Conservation (phyloP, 2,888 invertebrate genomes). For the Unio delphinus region DNA sequence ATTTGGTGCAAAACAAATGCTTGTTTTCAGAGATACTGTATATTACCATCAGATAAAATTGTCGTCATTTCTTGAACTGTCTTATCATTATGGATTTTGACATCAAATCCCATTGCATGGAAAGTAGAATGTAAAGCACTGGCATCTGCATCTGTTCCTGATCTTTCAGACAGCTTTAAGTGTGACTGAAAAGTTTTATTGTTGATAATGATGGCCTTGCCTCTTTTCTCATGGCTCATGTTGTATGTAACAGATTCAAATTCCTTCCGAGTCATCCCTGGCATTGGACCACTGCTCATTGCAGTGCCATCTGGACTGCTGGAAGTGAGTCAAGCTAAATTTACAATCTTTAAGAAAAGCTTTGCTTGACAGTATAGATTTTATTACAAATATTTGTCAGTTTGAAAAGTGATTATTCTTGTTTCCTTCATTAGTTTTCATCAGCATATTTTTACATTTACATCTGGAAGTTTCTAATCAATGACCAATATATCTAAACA, state of each 20-base stretch:
- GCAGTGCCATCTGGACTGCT: too few species aligned
- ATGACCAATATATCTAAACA: too few species aligned
- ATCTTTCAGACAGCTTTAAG: slow-evolving; percentile 67
- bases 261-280: slow-evolving; percentile 27
- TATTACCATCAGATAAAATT: slow-evolving; percentile 77
- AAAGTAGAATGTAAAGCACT: slow-evolving; percentile 78
- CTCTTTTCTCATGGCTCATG: slow-evolving; percentile 86
- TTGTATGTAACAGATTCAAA: slow-evolving; percentile 78
- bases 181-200: slow-evolving; percentile 82
- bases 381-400: too few species aligned
- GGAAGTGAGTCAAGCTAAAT: too few species aligned
- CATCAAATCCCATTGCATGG: slow-evolving; percentile 78
- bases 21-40: too few species aligned
- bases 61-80: slow-evolving; percentile 80
- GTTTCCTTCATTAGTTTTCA: too few species aligned
- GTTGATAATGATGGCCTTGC: slow-evolving; percentile 90
- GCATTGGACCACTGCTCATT: slow-evolving; percentile 5
- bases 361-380: too few species aligned
- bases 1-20: too few species aligned
- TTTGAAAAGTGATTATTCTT: too few species aligned
- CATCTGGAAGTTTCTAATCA: too few species aligned
- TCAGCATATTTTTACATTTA: too few species aligned
- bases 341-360: too few species aligned
- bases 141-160: slow-evolving; percentile 90
- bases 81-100: slow-evolving; percentile 80